Base-by-base conservation (phyloP, 2,797 vertebrate species). In the Poecilia velifera region DNA sequence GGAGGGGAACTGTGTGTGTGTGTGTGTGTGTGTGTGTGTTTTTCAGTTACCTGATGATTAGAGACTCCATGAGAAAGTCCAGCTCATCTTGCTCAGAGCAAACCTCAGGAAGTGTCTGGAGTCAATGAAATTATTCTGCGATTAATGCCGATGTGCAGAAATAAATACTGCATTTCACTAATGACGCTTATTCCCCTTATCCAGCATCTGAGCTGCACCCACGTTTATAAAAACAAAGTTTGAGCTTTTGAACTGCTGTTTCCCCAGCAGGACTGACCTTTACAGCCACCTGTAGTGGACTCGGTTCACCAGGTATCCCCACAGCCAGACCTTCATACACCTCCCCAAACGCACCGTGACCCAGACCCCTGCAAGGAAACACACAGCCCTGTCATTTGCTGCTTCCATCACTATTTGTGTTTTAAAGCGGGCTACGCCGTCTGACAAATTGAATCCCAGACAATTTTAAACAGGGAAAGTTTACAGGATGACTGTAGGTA, bases 51-150 rank as follows among this genome's bases (percentile, higher is more conserved):
- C 98, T 99, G 94, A 99, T 99, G 83, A 99, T 99, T 36, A 99
- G 95, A 77, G 98, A 98, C 94, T 99, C 98, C 98, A 99, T 99
- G 76, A 99, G 97, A 92, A 99, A 99, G 89, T 99, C 98, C 71
- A 99, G 83, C 76, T 99, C 98, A 68, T 99, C 98, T 90, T 99
- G 98, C 88, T 99, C 98, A 0, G 98, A 99, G 89, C 98, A 99
- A 80, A 99, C 97, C 89, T 99, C 98, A 1, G 98, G 98, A 84
- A 99, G 96, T 0, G 98, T 99, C 98, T 99, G 82, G 84, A 72
- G 74, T 51, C 47, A 78, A 82, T 51, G 53, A 20, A 84, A 76
- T 41, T 16, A 16, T 18, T 16, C 5, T n/a, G 22, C 2, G 41
- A 74, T 55, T 45, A 46, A 31, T 43, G 39, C 22, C 66, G 2